A percentile compares a stretch with the other conserved stretches of the same genome.
Conservation (phyloP, 2,888 invertebrate genomes). For the Digitonthophagus gazella region DNA sequence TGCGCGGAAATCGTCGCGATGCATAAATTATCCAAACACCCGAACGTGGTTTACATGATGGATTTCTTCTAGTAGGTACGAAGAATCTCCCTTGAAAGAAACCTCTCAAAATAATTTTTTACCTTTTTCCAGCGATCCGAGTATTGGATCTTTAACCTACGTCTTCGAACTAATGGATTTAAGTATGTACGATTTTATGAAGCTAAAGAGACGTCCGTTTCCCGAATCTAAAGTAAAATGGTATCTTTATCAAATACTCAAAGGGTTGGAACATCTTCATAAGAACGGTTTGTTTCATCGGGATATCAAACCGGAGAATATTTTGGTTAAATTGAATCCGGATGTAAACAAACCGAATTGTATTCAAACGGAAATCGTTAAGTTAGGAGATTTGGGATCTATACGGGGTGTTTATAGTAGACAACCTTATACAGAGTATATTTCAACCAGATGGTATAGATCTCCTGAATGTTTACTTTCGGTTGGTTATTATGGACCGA, state of each 20-base stretch:
- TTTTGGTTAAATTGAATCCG: constrained; percentile 57
- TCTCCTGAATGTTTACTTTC: constrained; percentile 68
- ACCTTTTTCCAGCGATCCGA: constrained; percentile 54
- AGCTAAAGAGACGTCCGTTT: constrained; percentile 52
- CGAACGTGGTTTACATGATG: constrained; percentile 61
- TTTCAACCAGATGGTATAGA: constrained; percentile 69
- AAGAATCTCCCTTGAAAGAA: constrained; percentile 10
- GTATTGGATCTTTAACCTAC: constrained; percentile 58
- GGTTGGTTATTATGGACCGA: constrained; percentile 64
- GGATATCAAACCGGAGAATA: constrained; percentile 72
- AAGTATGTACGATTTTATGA: constrained; percentile 65
- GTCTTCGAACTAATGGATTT: constrained; percentile 70
- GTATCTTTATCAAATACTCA: constrained; percentile 61
- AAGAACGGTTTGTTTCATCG: constrained; percentile 64
- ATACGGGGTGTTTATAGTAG: constrained; percentile 59
- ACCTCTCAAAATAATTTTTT: not conserved
- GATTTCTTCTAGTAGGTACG: constrained; percentile 62
- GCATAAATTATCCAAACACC: constrained; percentile 59
- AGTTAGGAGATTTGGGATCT: constrained; percentile 65
- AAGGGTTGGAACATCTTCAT: constrained; percentile 63
- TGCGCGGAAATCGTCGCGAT: constrained; percentile 63
- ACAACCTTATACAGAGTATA: constrained; percentile 67
- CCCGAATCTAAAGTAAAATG: constrained; percentile 57
- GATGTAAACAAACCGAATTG: not conserved
- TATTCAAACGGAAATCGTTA: constrained; percentile 53